Evolutionary conservation across 2,888 invertebrate genomes (phyloP).

Genomic region (Argyresthia goedartella): DNA sequence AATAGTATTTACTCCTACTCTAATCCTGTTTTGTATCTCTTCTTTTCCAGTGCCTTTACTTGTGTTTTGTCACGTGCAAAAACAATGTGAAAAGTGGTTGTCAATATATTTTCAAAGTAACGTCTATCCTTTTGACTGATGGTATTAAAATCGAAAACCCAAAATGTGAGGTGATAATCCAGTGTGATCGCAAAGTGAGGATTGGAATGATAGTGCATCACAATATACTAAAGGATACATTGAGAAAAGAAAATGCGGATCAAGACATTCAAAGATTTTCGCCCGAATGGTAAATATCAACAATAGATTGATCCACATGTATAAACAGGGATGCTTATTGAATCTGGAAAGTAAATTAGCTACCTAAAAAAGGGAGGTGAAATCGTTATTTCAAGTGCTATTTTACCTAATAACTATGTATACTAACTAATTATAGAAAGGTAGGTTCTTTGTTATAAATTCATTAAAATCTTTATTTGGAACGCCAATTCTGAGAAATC

Average conservation of each 20-base stretch:
- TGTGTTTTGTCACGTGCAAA: conserved; percentile 69
- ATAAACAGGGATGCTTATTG: background rate
- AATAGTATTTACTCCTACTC: conserved; percentile 10
- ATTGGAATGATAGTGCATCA: conserved; percentile 51
- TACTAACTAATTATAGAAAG: too few species aligned
- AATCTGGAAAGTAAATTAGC: background rate
- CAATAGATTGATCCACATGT: background rate
- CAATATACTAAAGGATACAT: conserved; percentile 62
- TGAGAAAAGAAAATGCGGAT: conserved; percentile 70
- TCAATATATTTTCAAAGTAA: conserved; percentile 61
- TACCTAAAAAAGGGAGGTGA: too few species aligned
- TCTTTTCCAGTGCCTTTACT: conserved; percentile 64
- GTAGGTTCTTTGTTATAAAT: too few species aligned
- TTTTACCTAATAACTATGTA: too few species aligned
- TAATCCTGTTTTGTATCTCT: conserved; percentile 30
- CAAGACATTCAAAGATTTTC: conserved; percentile 58
- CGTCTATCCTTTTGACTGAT: conserved; percentile 64
- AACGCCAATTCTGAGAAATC: too few species aligned
- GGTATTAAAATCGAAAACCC: conserved; percentile 35
- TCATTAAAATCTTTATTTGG: too few species aligned
- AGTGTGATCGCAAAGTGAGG: conserved; percentile 54
- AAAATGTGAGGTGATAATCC: conserved; percentile 55
- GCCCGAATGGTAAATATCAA: conserved; percentile 62
- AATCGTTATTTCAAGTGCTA: too few species aligned
- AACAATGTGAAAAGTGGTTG: conserved; percentile 73